Conservation (phyloP, 2,113 vertebrate species). For the Monopterus albus region DNA sequence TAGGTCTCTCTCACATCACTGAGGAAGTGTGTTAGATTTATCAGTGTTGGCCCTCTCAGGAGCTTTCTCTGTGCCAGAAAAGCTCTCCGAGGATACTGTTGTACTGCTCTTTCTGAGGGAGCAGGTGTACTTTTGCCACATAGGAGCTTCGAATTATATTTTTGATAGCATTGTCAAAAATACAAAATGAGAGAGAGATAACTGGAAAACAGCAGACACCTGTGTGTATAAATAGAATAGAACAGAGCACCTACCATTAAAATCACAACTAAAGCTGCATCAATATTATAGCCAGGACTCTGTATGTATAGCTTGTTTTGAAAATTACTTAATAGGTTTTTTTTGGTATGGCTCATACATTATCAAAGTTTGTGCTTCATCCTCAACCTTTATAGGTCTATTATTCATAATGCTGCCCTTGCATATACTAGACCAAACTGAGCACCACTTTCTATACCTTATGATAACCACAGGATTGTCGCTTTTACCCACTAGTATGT, state of each 20-base stretch:
- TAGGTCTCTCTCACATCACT: slow-evolving; percentile 77
- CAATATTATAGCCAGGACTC: neutral
- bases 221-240: slow-evolving; percentile 21
- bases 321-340: slow-evolving; percentile 24
- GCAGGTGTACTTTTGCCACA: slow-evolving; percentile 70
- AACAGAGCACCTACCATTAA: neutral
- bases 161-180: slow-evolving; percentile 73
- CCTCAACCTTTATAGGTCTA: slow-evolving; percentile 70
- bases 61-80: slow-evolving; percentile 54
- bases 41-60: slow-evolving; percentile 74
- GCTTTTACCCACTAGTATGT: slow-evolving; percentile 54
- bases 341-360: slow-evolving; percentile 31
- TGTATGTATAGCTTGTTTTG: slow-evolving; percentile 10
- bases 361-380: slow-evolving; percentile 30
- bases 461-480: slow-evolving; percentile 65
- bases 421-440: slow-evolving; percentile 44
- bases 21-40: slow-evolving; percentile 82
- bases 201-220: slow-evolving; percentile 22
- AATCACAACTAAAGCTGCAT: neutral
- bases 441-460: slow-evolving; percentile 55
- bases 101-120: slow-evolving; percentile 59
- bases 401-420: slow-evolving; percentile 52
- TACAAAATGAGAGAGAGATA: slow-evolving; percentile 62
- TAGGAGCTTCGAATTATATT: slow-evolving; percentile 59
- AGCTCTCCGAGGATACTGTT: slow-evolving; percentile 53